Conservation (phyloP, 92 coral and sea anemone genomes). For the Chrysogorgia sp. region DNA sequence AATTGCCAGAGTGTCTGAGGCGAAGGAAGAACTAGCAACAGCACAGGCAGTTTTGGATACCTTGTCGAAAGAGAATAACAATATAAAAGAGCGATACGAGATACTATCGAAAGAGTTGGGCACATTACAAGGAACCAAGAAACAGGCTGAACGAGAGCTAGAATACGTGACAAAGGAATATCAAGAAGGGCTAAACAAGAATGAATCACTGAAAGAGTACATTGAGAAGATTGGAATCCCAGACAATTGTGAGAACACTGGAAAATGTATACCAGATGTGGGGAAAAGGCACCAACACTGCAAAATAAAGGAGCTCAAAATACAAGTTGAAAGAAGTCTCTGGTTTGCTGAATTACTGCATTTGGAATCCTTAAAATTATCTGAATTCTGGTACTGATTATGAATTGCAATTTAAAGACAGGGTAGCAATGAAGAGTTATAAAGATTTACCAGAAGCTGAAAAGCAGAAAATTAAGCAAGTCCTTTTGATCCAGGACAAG, state of each 20-base stretch:
- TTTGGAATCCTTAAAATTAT: not conserved
- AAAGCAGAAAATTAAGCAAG: conserved; percentile 2
- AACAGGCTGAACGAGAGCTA: conserved; percentile 31
- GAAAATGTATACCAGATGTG: no score
- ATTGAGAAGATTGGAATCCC: not conserved
- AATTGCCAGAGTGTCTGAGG: conserved; percentile 32
- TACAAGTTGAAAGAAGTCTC: not conserved
- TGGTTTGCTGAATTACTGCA: no score
- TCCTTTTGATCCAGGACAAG: conserved; percentile 9
- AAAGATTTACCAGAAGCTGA: conserved; percentile 13
- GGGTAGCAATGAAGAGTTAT: not conserved
- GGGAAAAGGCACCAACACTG: conserved; percentile 20
- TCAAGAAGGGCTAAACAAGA: not conserved
- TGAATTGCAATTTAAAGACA: not conserved
- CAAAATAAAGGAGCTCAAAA: conserved; percentile 18
- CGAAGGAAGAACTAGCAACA: not conserved
- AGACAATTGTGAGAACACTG: no score
- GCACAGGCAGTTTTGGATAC: conserved; percentile 37
- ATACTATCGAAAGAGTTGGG: no score
- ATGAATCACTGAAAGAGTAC: not conserved
- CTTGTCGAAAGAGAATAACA: no score
- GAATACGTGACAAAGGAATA: no score
- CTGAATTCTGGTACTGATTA: conserved; percentile 2
- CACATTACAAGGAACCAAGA: conserved; percentile 1
- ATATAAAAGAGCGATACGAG: no score